These are phyloP conservation scores for Orchesella flavescens DNA, from an alignment of 2,888 invertebrate genomes.

Conservation along the genomic window DNA sequence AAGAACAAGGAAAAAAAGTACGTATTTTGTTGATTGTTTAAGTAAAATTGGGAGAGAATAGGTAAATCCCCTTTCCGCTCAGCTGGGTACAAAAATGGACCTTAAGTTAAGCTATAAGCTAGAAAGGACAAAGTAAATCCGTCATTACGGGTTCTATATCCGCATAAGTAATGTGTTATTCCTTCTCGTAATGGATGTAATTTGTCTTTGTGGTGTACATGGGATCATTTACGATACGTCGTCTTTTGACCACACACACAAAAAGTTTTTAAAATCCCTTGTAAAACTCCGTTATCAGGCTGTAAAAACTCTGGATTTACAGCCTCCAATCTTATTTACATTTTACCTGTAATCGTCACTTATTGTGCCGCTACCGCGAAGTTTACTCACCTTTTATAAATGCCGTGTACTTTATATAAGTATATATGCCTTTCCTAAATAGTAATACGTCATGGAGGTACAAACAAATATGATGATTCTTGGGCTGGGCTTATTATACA, in stretches of 20 bases:
- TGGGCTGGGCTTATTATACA: background rate
- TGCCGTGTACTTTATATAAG: background rate
- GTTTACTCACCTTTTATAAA: background rate
- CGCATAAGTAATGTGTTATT: background rate
- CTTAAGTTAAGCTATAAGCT: no score
- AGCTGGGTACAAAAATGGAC: no score
- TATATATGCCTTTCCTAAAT: background rate
- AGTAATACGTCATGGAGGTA: no score
- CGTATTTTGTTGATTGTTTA: no score
- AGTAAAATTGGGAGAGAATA: no score
- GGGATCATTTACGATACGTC: background rate
- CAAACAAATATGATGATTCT: no score
- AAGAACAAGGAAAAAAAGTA: no score
- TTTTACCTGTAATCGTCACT: conserved; percentile 14
- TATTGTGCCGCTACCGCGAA: conserved; percentile 18
- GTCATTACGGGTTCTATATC: background rate
- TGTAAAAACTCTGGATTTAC: conserved; percentile 48
- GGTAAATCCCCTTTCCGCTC: no score
- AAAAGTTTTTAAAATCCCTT: background rate
- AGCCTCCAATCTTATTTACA: conserved; percentile 29
- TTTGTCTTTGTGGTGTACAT: conserved; percentile 34
- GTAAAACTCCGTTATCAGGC: conserved; percentile 32
- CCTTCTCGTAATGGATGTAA: background rate
- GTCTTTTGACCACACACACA: conserved; percentile 36
- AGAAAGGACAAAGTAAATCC: background rate